Evolutionary conservation across 2,888 invertebrate species (phyloP), one percentile per base, ranked within the genome.

Genomic region (Sturmia bella): DNA sequence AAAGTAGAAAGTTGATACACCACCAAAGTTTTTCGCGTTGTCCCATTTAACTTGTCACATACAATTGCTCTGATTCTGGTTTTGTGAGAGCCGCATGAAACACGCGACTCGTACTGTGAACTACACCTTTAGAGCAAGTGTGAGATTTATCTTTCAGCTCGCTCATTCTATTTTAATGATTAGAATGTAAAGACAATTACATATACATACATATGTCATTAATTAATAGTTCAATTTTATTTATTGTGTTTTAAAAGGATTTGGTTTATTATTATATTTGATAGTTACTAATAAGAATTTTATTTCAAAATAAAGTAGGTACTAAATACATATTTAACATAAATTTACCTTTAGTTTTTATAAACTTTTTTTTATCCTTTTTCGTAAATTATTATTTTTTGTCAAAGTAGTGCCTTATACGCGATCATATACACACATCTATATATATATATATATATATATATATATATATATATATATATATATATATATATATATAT

Each of bases 321-420:
- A 83, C 83, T 84, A 84, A 85, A 84, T 84, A 85, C 83, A 80
- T 84, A 81, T 76, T 83, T 81, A 84, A 76, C n/a, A 73, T 82
- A 75, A 82, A 78, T 74, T 84, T 84, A 79, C 84, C 84, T 83
- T 84, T 80, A 83, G 80, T 80, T 83, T 84, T 82, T 80, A 84
- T 57, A 69, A 54, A 50, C 66, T 79, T 68, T 72, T 76, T 52
- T 77, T 48, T 54, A 78, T 19, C 45, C 72, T 68, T 56, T 63
- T 17, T 68, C 61, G 43, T 66, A 43, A 27, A 4, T 52, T 72
- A 66, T 66, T 50, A 64, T 45, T 74, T 74, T 32, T 64, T 61
- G 81, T 74, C 70, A 82, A 70, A 84, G 80, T 84, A 83, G 80
- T 84, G 82, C 80, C 80, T 83, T 83, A 83, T 77, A 64, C 78